Conservation (phyloP, 1,140 invertebrate species). For the Drosophila orena region DNA sequence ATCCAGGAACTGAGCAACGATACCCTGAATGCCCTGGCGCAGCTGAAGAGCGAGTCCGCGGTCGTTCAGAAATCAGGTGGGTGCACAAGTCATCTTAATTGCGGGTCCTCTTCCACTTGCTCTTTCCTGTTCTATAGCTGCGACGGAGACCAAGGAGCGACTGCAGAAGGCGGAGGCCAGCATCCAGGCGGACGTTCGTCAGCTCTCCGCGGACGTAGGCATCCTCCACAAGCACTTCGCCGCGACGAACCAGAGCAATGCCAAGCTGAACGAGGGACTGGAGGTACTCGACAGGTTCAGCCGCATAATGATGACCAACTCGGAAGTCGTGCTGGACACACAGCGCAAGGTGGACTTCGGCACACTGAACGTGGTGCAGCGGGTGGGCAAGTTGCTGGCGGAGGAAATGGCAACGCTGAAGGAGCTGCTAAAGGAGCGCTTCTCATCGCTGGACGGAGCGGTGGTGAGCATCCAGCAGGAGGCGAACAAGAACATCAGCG, state of each 20-base stretch:
- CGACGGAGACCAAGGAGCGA: constrained; percentile 78
- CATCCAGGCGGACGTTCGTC: constrained; percentile 66
- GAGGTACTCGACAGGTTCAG: constrained; percentile 90
- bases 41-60: constrained; percentile 56
- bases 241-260: constrained; percentile 87
- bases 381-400: constrained; percentile 90
- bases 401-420: constrained; percentile 89
- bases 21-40: constrained; percentile 68
- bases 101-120: neutral
- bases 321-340: constrained; percentile 93
- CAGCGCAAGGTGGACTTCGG: constrained; percentile 94
- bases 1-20: constrained; percentile 79
- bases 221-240: constrained; percentile 84
- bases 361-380: constrained; percentile 93
- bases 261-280: constrained; percentile 85
- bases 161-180: constrained; percentile 79
- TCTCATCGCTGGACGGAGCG: constrained; percentile 89
- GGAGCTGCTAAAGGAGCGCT: constrained; percentile 88
- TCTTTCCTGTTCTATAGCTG: neutral
- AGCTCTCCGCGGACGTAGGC: constrained; percentile 85
- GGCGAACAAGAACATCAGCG: constrained; percentile 90
- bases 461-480: constrained; percentile 91
- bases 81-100: neutral
- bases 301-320: constrained; percentile 92
- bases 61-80: constrained; percentile 65